These are phyloP conservation scores for Pagetopsis macropterus DNA, from an alignment of 2,797 vertebrate species.

Conservation along the genomic window DNA sequence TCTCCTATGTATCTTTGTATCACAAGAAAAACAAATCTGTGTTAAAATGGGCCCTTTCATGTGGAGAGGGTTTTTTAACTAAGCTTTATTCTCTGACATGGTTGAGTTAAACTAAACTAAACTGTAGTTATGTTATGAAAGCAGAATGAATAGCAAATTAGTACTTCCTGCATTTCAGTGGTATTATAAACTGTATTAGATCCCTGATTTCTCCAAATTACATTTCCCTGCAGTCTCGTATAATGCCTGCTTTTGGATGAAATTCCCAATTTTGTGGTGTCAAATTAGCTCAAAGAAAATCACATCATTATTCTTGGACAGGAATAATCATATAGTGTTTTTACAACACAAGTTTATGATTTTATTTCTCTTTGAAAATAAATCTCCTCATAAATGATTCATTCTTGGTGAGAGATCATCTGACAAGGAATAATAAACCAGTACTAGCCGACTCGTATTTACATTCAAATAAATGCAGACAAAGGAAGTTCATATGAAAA, in stretches of 20 bases:
- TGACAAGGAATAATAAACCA: constrained; percentile 82
- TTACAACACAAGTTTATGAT: constrained; percentile 79
- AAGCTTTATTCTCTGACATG: constrained; percentile 73
- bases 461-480: constrained; percentile 83
- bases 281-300: constrained; percentile 82
- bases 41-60: constrained; percentile 82
- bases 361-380: constrained; percentile 83
- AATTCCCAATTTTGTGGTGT: constrained; percentile 81
- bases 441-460: constrained; percentile 74
- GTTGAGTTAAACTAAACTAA: constrained; percentile 82
- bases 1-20: constrained; percentile 86
- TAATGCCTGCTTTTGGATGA: constrained; percentile 71
- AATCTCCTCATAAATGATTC: constrained; percentile 83
- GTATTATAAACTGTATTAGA: constrained; percentile 84
- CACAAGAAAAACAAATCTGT: constrained; percentile 73
- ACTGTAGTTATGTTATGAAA: constrained; percentile 79
- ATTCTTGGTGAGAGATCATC: constrained; percentile 75
- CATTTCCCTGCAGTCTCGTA: constrained; percentile 73
- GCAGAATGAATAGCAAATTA: constrained; percentile 84
- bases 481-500: constrained; percentile 77
- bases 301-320: constrained; percentile 70
- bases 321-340: constrained; percentile 72
- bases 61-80: constrained; percentile 79
- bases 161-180: constrained; percentile 79
- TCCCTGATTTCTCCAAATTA: constrained; percentile 83